A percentile compares a stretch with the other conserved stretches of the same genome.
Evolutionary conservation across 2,888 invertebrate species (phyloP).

Genomic region (Mythimna loreyi): DNA sequence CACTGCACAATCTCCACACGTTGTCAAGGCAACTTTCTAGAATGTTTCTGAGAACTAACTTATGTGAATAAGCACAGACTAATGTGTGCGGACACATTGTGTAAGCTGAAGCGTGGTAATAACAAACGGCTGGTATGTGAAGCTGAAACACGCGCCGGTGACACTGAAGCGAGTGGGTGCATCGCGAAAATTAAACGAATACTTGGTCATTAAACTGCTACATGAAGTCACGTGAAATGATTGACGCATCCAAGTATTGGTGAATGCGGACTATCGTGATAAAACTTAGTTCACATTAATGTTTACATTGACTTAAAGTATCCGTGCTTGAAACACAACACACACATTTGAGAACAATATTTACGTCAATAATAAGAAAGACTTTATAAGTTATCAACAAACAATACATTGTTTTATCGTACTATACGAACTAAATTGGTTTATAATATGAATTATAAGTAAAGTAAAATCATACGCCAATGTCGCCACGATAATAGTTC

Average conservation of each 20-base stretch:
- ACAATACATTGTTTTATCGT: conserved; percentile 8
- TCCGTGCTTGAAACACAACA: conserved; percentile 18
- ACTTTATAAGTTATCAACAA: conserved; percentile 3
- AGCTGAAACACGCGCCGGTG: conserved; percentile 10
- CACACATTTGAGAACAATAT: conserved; percentile 20
- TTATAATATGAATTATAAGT: conserved; percentile 6
- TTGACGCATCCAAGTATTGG: conserved; percentile 14
- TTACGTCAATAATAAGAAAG: conserved; percentile 9
- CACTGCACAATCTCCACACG: conserved; percentile 58
- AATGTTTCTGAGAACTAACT: conserved; percentile 62
- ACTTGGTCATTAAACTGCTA: conserved; percentile 17
- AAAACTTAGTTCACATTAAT: conserved; percentile 42
- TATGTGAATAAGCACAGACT: conserved; percentile 21
- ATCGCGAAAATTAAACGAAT: conserved; percentile 25
- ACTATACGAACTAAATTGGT: neutral
- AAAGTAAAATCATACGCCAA: conserved; percentile 45
- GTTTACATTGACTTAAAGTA: conserved; percentile 31
- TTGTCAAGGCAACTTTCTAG: conserved; percentile 77
- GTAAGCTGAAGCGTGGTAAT: conserved; percentile 30
- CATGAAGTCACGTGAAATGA: conserved; percentile 39
- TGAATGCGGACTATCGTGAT: conserved; percentile 4
- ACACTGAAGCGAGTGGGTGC: conserved; percentile 20
- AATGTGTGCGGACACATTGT: conserved; percentile 17
- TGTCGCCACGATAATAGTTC: conserved; percentile 47
- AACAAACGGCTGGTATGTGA: conserved; percentile 21